Evolutionary conservation across 2,797 vertebrate species (phyloP), one percentile per base, ranked within the genome.

Genomic region (Hirundo rustica): DNA sequence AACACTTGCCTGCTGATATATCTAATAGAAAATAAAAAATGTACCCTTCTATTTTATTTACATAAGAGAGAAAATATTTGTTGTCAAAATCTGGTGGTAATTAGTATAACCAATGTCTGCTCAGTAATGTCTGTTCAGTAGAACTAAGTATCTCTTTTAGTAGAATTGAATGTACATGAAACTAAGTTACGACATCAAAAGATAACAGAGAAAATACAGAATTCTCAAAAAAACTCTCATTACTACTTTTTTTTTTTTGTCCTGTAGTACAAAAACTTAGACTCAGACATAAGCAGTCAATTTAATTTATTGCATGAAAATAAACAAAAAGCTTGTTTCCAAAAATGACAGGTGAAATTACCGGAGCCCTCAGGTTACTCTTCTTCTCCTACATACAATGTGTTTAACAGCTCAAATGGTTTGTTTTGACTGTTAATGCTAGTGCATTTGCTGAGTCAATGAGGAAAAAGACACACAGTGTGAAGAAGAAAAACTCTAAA

Each of bases 331-430:
- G 2, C 10, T 55, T 76, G 21, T 29, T 93, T 88, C 66, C 42
- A 95, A 60, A 91, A 95, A 86, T 17, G n/a, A 45, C 89, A 89
- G 57, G 87, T 53, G 19, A 94, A 62, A 85, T 84, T 66, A 75
- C 45, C 0, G 0, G 30, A 84, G 7, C 34, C 32, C 42, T 70
- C 45, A 79, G 58, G 58, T 94, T 78, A 70, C 66, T 73, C 60
- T 60, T 19, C 55, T 78, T 26, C 55, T 92, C 54, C 76, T 73
- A 73, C 47, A 64, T 26, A 53, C 38, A 76, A 44, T 32, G 67
- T 71, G 40, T 74, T 95, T 82, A 92, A 74, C 42, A 86, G 77
- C 74, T 61, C 14, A 75, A 75, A 83, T 44, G 22, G 40, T 62
- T 90, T 91, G 47, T 82, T 78, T 77, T 64, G 48, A 60, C 38